phyloP scores from a whole-genome alignment of 2,113 vertebrate genomes.

The Oryzias melastigma region DNA sequence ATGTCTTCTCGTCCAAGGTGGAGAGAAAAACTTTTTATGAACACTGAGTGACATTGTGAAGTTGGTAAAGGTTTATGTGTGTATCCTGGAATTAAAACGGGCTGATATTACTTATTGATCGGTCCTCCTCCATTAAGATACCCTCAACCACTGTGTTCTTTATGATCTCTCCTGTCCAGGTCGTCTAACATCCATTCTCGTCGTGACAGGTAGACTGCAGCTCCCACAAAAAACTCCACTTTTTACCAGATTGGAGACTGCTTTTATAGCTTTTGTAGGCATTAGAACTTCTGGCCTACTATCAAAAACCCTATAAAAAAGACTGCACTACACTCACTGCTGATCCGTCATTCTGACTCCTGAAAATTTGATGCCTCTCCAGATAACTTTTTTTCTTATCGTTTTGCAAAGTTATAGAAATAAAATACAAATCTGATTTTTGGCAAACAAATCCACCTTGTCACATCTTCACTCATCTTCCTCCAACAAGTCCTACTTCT shows the following conservation, averaged over 20 bases:
- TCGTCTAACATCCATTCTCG: conserved; percentile 53
- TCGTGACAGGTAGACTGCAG: conserved; percentile 52
- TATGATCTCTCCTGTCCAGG: conserved; percentile 64
- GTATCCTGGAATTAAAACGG: conserved; percentile 74
- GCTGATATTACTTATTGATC: conserved; percentile 81
- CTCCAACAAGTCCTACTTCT: conserved; percentile 31
- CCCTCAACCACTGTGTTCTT: conserved; percentile 64
- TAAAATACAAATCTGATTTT: background rate
- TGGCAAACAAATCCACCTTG: conserved; percentile 25
- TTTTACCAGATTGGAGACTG: conserved; percentile 57
- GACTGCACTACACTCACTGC: conserved; percentile 14
- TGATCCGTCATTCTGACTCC: conserved; percentile 37
- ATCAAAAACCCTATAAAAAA: conserved; percentile 67
- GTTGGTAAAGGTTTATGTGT: conserved; percentile 77
- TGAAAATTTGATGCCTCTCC: conserved; percentile 16
- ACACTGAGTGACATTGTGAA: conserved; percentile 80
- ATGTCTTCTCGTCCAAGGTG: conserved; percentile 64
- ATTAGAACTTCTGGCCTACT: conserved; percentile 28
- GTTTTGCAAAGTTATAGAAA: background rate
- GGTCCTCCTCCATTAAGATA: conserved; percentile 71
- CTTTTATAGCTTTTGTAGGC: conserved; percentile 60
- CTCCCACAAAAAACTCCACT: conserved; percentile 52
- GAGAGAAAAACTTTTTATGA: conserved; percentile 71
- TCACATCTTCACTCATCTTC: conserved; percentile 7
- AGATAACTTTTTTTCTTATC: conserved; percentile 10